Evolutionary conservation across 2,888 invertebrate species (phyloP).

Genomic region (Drosophila prolongata): DNA sequence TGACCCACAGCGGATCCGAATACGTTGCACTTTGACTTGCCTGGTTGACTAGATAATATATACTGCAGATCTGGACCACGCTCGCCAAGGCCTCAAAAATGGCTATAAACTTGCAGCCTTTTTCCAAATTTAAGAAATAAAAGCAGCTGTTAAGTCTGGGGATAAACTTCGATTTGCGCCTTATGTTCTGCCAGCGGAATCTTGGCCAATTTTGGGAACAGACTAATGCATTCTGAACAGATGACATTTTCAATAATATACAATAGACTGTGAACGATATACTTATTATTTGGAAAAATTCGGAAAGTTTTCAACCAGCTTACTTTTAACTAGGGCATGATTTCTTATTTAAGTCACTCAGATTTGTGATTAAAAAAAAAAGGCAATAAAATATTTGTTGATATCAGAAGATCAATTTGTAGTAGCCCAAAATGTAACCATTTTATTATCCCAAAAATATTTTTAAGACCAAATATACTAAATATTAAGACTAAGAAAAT

Average conservation of each 20-base stretch:
- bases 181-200: neutral
- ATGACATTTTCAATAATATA: constrained; percentile 39
- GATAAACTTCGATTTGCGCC: neutral
- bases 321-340: neutral
- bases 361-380: too few species aligned
- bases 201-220: too few species aligned
- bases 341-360: too few species aligned
- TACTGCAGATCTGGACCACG: constrained; percentile 17
- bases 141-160: constrained; percentile 27
- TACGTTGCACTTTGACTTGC: neutral
- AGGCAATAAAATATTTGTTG: too few species aligned
- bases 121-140: constrained; percentile 24
- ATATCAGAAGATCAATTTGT: too few species aligned
- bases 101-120: constrained; percentile 53
- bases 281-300: neutral
- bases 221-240: constrained; percentile 24
- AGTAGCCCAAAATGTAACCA: too few species aligned
- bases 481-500: too few species aligned
- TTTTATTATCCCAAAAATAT: too few species aligned
- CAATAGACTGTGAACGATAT: too few species aligned
- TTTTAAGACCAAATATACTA: too few species aligned
- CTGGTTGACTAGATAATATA: neutral
- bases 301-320: neutral
- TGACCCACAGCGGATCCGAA: constrained; percentile 2
- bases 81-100: constrained; percentile 22